Evolutionary conservation across 2,113 vertebrate species (phyloP).

Genomic region (Cottus gobio): DNA sequence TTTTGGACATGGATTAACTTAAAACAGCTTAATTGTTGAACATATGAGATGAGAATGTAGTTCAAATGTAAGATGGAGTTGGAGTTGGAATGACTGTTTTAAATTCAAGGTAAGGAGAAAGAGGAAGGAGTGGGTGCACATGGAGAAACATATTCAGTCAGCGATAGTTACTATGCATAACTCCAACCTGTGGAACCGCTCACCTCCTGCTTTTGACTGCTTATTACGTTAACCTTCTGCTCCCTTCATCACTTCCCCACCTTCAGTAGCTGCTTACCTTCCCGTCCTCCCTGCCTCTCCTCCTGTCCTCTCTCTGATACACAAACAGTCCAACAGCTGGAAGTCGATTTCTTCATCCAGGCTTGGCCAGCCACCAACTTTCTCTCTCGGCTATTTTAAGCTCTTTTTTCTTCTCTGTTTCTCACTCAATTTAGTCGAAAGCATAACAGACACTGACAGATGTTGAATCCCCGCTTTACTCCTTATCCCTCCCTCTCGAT

Average conservation of each 20-base stretch:
- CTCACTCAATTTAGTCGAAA: slow-evolving; percentile 75
- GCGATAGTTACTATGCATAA: not conserved
- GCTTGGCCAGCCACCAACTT: slow-evolving; percentile 80
- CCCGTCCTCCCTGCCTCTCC: slow-evolving; percentile 31
- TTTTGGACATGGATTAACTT: not conserved
- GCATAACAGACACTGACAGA: slow-evolving; percentile 74
- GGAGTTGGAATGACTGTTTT: not conserved
- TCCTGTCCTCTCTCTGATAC: slow-evolving; percentile 53
- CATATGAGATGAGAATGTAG: no score
- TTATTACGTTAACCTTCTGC: slow-evolving; percentile 8
- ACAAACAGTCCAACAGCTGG: slow-evolving; percentile 72
- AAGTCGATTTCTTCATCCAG: slow-evolving; percentile 75
- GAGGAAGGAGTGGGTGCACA: not conserved
- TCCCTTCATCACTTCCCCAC: slow-evolving; percentile 38
- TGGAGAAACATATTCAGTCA: not conserved
- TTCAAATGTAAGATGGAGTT: not conserved
- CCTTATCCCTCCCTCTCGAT: slow-evolving; percentile 37
- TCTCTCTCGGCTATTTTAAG: slow-evolving; percentile 79
- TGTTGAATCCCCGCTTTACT: slow-evolving; percentile 56
- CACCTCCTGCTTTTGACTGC: not conserved
- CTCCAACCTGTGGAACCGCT: slow-evolving; percentile 9
- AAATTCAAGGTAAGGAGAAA: not conserved
- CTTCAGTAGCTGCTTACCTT: slow-evolving; percentile 21
- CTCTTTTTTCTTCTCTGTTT: slow-evolving; percentile 55
- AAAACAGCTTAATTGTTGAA: not conserved